Evolutionary conservation across 2,797 vertebrate genomes (phyloP).

Genomic region (Sorex maritimensis): DNA sequence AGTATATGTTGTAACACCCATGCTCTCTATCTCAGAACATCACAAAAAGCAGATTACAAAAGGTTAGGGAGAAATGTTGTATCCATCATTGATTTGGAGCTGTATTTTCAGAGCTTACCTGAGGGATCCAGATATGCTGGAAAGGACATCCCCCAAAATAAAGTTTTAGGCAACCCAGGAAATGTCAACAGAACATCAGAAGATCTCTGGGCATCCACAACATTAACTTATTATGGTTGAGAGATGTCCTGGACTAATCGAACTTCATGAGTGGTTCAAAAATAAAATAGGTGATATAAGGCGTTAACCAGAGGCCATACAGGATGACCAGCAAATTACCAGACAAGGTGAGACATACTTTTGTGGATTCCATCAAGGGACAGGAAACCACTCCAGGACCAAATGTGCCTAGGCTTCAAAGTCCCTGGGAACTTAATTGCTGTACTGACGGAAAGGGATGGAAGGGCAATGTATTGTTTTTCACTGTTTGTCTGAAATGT

Average conservation of each 20-base stretch:
- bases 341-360: background rate
- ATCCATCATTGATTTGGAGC: background rate
- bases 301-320: too few species aligned
- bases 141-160: background rate
- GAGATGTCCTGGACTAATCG: background rate
- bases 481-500: conserved; percentile 4
- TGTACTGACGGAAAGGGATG: background rate
- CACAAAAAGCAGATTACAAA: background rate
- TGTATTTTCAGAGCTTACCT: background rate
- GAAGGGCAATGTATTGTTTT: background rate
- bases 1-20: too few species aligned
- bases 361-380: background rate
- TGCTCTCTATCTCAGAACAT: background rate
- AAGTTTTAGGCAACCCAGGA: background rate
- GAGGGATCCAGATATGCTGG: background rate
- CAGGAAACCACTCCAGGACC: background rate
- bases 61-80: background rate
- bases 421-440: background rate
- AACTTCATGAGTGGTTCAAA: too few species aligned
- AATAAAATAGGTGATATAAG: too few species aligned
- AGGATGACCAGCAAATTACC: background rate
- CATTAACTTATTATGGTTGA: background rate
- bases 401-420: background rate
- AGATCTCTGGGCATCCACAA: background rate
- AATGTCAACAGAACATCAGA: background rate